Base-by-base conservation (phyloP, 2,888 invertebrate species). In the Hipparchia semele region DNA sequence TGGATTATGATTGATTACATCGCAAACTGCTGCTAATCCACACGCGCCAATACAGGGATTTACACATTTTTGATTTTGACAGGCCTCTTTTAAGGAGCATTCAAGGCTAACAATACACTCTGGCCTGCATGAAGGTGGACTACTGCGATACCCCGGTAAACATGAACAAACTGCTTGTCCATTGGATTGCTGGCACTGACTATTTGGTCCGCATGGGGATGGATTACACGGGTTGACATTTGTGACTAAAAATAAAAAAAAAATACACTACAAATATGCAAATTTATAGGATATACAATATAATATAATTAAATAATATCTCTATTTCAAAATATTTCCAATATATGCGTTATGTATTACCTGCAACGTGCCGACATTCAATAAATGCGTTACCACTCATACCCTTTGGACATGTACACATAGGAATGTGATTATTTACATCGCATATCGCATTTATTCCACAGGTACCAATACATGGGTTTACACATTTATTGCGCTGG, bases 11-110 rank as follows among this genome's bases (percentile, higher is more conserved):
- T 96, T 96, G 70, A 96, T 95, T 45, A 97, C 96, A 77, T 94
- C 95, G 83, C 97, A 98, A 68, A 95, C 89, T 0, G 97, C 97
- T 72, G 94, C 95, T 70, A 95, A 90, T 13, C 97, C 97, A 81
- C 97, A 97, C n/a, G 96, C 96, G 61, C 96, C 97, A 23, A 96
- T 95, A 82, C 97, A 97, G 2, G 97, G 97, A 87, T 97, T 96
- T 73, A 46, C 95, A 86, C 97, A 97, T 91, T 96, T 97, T 83
- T 96, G 95, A 87, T 96, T 96, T 12, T 96, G 92, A 83, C 97
- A 98, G 3, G 97, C 96, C 78, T 96, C 89, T 79, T 95, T 94
- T 80, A 94, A 95, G 60, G 95, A 89, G 83, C 97, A 97, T 89
- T 97, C 97, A 70, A 95, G 95, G 82, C 97, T 97, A 76, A 96